Evolutionary conservation across 2,797 vertebrate genomes (phyloP), one percentile per base, ranked within the genome.

Genomic region (Platyrinchus mystaceus): DNA sequence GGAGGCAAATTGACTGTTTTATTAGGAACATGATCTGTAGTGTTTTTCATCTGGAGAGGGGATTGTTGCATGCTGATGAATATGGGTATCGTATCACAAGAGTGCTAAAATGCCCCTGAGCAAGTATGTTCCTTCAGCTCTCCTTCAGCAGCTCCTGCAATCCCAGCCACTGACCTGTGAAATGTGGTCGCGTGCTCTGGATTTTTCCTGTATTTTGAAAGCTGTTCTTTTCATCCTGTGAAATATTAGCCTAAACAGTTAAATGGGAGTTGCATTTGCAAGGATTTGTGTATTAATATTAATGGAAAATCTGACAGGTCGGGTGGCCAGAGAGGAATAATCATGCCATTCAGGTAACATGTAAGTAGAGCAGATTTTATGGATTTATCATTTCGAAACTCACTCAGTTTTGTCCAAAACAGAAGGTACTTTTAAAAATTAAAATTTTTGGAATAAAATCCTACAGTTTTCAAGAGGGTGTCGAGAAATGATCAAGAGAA

Each of bases 91-190:
- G 8, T 81, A 96, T 96, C 94, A 63, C 92, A 93, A 88, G 89
- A 97, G 95, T 96, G 95, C 94, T 94, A 94, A 97, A 97, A 97
- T 97, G 94, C 95, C 95, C 95, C 89, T 92, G 92, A 96, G 96
- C 85, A 0, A 94, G 59, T 87, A 13, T 77, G 83, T 67, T 96
- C 93, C 95, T 94, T 85, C 89, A 92, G 86, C 71, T 95, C 89
- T 94, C 92, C 93, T 94, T 95, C 92, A 90, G 89, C 82, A 93
- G 83, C 74, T 93, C 87, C 67, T 79, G 77, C 92, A 84, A 56
- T 88, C 89, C 94, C 87, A 90, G 67, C 67, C 83, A 90, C 66
- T 97, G 95, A 97, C 92, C 95, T 97, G 93, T 96, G 93, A 96
- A 96, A 96, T 91, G 63, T 91, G 94, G 91, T 87, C 30, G 3